phyloP scores from a whole-genome alignment of 2,113 vertebrate species.

The Oryzias javanicus region DNA sequence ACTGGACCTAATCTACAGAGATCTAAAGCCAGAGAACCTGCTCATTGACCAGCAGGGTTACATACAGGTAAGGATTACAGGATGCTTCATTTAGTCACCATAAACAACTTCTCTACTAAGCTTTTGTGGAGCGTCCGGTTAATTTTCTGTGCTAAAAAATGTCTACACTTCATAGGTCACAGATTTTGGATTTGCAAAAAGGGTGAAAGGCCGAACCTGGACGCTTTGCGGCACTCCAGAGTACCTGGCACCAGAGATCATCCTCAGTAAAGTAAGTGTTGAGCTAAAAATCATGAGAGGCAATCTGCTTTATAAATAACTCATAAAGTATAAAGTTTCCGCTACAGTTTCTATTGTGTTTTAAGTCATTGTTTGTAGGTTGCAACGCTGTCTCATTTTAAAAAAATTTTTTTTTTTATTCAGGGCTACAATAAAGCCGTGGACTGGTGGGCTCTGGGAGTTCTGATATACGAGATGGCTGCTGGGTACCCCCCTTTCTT shows the following conservation, averaged over 20 bases:
- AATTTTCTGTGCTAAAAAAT: not conserved
- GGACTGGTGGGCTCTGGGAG: conserved; percentile 94
- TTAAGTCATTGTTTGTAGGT: conserved; percentile 13
- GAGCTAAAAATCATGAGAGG: not conserved
- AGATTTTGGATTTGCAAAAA: conserved; percentile 94
- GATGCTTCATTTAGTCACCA: not conserved
- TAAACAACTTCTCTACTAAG: not conserved
- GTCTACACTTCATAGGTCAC: conserved; percentile 80
- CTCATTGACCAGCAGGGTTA: conserved; percentile 94
- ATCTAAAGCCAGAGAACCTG: conserved; percentile 93
- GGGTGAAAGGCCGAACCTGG: conserved; percentile 93
- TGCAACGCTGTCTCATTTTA: not conserved
- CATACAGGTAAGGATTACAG: conserved; percentile 79
- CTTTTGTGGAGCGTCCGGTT: not conserved
- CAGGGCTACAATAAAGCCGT: conserved; percentile 95
- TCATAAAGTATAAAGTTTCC: not conserved
- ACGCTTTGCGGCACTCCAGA: conserved; percentile 92
- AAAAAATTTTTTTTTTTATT: conserved; percentile 35
- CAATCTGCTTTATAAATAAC: not conserved
- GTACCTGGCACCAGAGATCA: conserved; percentile 92
- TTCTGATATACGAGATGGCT: conserved; percentile 95
- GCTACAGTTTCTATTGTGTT: not conserved
- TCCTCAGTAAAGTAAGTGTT: conserved; percentile 86
- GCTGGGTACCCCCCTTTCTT: conserved; percentile 94
- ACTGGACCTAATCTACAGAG: conserved; percentile 92